Conservation (phyloP, 2,113 vertebrate species). For the Leptocoma aspasia region DNA sequence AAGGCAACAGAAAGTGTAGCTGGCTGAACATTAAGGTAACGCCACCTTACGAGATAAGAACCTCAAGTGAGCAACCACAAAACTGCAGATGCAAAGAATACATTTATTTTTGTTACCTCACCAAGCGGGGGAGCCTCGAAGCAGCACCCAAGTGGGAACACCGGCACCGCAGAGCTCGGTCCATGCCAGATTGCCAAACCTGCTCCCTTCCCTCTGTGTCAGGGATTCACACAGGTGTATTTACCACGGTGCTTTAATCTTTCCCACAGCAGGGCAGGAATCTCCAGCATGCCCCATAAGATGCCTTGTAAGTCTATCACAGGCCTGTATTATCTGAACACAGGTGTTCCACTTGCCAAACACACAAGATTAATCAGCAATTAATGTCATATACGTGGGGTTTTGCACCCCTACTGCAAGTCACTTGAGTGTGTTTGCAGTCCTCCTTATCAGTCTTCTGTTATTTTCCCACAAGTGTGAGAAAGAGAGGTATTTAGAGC, state of each 20-base stretch:
- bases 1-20: not conserved
- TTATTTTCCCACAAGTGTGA: not conserved
- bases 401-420: not conserved
- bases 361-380: not conserved
- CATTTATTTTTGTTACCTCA: not conserved
- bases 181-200: not conserved
- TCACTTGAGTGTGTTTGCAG: not conserved
- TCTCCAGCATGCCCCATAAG: not conserved
- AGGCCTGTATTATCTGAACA: not conserved
- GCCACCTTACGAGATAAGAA: not conserved
- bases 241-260: not conserved
- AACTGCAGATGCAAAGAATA: not conserved
- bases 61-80: not conserved
- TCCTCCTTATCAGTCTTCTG: not conserved
- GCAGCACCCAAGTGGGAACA: rapidly evolving
- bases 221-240: not conserved
- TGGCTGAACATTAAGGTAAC: slow-evolving; percentile 2
- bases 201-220: not conserved
- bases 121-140: rapidly evolving
- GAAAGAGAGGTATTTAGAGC: not conserved
- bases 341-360: not conserved
- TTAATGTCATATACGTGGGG: not conserved
- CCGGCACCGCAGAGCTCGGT: rapidly evolving
- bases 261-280: not conserved
- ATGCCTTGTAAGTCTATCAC: not conserved